Evolutionary conservation across 2,888 invertebrate species (phyloP), one percentile per base, ranked within the genome.

Genomic region (Lutraria lutraria): DNA sequence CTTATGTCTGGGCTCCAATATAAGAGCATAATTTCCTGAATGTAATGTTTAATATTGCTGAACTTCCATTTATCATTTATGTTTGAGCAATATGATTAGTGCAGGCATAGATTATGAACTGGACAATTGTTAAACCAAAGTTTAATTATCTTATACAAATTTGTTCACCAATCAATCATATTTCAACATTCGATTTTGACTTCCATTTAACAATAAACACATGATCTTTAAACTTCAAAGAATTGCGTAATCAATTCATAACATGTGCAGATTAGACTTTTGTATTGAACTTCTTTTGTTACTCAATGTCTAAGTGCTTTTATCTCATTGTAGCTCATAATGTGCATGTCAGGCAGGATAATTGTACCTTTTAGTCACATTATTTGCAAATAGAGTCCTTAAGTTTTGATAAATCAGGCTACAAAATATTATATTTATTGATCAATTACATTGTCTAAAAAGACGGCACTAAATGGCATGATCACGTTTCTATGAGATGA

Each of bases 171-270:
- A 68, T n/a, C 63, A 25, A 25, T 25, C n/a, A 68, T 68, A 68
- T 68, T 68, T 68, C n/a, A n/a, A 68, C 63, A 68, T 68, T 68
- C 63, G n/a, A n/a, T 25, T 68, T 68, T n/a, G 63, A 68, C 25
- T 68, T 68, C 63, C 25, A 68, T 68, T 10, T n/a, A 12, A 68
- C 63, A 68, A 68, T 68, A 68, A 25, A 68, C 43, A 8, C 25
- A 76, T 16, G 76, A 25, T 76, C 76, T 76, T 76, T 16, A 31
- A 34, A 76, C 76, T 34, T 76, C 76, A 76, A 76, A 76, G 31
- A 4, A 25, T 76, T 34, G 31, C 76, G 19, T 31, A 76, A 76
- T 76, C 76, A 76, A 76, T 19, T 0, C 34, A 19, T 31, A 76
- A 76, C 76, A 76, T 31, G 29, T 34, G 34, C 31, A 76, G 76